Conservation (phyloP, 2,797 vertebrate genomes). For the Uromys caudimaculatus region DNA sequence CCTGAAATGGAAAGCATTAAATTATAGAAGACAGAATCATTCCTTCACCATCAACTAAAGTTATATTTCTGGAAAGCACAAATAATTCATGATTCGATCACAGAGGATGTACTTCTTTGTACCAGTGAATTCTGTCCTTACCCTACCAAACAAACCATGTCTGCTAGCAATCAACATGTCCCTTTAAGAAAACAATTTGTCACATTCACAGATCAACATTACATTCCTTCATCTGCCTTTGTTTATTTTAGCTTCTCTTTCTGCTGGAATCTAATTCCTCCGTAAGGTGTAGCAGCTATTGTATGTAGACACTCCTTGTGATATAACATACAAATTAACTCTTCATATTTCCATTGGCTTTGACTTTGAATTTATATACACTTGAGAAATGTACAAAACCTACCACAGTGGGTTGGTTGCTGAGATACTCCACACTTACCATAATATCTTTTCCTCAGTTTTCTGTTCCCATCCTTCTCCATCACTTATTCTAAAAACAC, state of each 20-base stretch:
- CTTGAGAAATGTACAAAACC: background rate
- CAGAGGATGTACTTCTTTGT: background rate
- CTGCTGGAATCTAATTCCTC: background rate
- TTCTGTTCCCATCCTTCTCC: rapidly evolving
- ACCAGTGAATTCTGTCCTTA: background rate
- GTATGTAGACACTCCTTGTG: background rate
- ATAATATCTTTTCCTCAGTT: background rate
- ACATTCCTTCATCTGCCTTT: background rate
- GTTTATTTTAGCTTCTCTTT: background rate
- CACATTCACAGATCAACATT: background rate
- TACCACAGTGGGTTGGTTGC: background rate
- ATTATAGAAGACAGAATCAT: background rate
- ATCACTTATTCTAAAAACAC: background rate
- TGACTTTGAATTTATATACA: background rate
- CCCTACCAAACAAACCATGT: background rate
- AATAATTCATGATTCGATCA: background rate
- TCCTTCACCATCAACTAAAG: background rate
- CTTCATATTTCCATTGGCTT: background rate
- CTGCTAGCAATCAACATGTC: background rate
- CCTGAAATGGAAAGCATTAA: background rate
- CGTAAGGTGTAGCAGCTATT: background rate
- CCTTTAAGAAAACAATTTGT: background rate
- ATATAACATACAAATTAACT: background rate
- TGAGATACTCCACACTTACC: background rate
- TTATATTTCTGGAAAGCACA: background rate